phyloP scores from a whole-genome alignment of 2,797 vertebrate genomes.

The Silurus aristotelis region DNA sequence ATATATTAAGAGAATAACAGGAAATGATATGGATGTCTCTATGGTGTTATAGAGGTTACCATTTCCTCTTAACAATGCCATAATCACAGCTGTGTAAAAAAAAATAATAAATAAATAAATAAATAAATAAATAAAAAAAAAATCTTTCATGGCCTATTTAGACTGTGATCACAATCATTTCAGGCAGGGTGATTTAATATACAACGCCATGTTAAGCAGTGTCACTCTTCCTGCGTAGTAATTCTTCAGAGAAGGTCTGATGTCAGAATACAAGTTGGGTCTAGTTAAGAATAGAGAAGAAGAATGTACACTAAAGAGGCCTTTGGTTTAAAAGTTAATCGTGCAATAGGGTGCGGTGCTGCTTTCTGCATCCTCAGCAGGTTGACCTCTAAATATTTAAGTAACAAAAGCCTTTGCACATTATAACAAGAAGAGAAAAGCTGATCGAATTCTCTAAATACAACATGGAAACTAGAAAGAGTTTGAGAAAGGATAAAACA shows the following conservation, averaged over 20 bases:
- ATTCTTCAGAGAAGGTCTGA: not conserved
- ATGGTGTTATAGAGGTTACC: not conserved
- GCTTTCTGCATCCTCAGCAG: not conserved
- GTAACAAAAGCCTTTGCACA: not conserved
- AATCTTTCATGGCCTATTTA: not conserved
- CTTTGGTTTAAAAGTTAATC: not conserved
- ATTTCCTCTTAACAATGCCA: not conserved
- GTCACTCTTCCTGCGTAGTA: not conserved
- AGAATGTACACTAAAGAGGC: not conserved
- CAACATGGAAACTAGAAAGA: not conserved
- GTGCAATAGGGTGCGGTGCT: no score
- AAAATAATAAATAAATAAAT: no score
- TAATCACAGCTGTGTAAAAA: not conserved
- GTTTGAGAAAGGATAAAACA: not conserved
- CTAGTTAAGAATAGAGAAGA: not conserved
- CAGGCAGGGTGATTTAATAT: not conserved
- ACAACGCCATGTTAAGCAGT: not conserved
- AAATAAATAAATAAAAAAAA: not conserved
- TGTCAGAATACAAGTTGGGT: not conserved
- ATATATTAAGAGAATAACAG: slow-evolving; percentile 11
- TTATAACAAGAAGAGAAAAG: not conserved
- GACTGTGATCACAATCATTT: not conserved
- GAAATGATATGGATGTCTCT: not conserved
- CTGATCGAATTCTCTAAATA: no score
- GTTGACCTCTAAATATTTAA: not conserved